Evolutionary conservation across 2,888 invertebrate species (phyloP).

Genomic region (Oscheius sp.): DNA sequence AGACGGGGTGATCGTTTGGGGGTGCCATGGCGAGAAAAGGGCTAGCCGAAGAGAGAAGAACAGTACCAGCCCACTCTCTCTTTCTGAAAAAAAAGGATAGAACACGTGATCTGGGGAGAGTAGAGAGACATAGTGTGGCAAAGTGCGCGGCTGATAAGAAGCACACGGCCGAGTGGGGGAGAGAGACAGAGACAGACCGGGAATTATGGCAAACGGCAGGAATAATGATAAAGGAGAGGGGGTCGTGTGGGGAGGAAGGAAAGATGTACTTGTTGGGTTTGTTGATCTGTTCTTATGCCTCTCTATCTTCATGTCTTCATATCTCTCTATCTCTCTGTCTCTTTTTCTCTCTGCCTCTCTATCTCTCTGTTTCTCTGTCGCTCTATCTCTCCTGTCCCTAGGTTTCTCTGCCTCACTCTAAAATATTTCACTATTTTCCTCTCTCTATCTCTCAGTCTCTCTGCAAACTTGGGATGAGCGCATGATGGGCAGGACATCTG

Average conservation of each 20-base stretch:
- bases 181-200: not conserved
- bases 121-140: not conserved
- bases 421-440: too few relatives aligned
- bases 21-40: constrained; percentile 31
- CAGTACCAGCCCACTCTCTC: constrained; percentile 4
- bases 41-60: constrained; percentile 10
- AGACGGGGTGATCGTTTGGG: constrained; percentile 35
- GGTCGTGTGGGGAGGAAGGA: not conserved
- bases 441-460: too few relatives aligned
- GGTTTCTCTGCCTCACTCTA: too few relatives aligned
- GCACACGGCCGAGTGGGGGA: not conserved
- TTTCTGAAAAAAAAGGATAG: not conserved
- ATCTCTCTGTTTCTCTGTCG: too few relatives aligned
- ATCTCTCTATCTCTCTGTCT: too few relatives aligned
- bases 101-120: not conserved
- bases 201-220: constrained; percentile 1
- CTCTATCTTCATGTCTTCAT: too few relatives aligned
- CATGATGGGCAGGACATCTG: too few relatives aligned
- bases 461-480: too few relatives aligned
- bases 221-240: not conserved
- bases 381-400: too few relatives aligned
- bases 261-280: too few relatives aligned
- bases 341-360: too few relatives aligned
- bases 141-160: constrained; percentile 8
- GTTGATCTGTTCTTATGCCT: too few relatives aligned